Base-by-base conservation (phyloP, 2,888 invertebrate genomes). In the Alviniconcha strummeri region DNA sequence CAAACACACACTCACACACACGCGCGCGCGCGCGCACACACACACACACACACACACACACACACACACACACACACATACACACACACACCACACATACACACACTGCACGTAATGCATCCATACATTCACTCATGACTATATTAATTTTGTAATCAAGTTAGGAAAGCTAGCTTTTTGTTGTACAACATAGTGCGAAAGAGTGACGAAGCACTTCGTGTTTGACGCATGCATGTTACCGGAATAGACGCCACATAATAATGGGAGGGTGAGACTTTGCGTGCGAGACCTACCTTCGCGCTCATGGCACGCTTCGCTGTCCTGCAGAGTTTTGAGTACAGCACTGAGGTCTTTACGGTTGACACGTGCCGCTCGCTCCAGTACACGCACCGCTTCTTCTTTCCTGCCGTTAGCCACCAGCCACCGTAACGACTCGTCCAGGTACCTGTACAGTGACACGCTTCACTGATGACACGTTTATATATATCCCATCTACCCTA, bases 391-490 rank as follows among this genome's bases (percentile, higher is more conserved):
- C 7, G 88, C 88, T 72, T 85, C 84, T 17, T 86, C 78, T 3
- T 72, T 81, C 82, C 86, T 87, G 0, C 88, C 88, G 77, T 90
- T 90, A 0, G 88, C 88, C 17, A 89, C 69, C 19, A 89, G 84
- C 90, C 90, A 90, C n/a, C 90, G 85, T n/a, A n/a, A n/a, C n/a
- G n/a, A n/a, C n/a, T n/a, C n/a, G n/a, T n/a, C n/a, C n/a, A n/a
- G n/a, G n/a, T n/a, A n/a, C n/a, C n/a, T n/a, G n/a, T n/a, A n/a
- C n/a, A n/a, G n/a, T n/a, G n/a, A n/a, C n/a, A n/a, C n/a, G n/a
- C n/a, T n/a, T n/a, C n/a, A n/a, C n/a, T n/a, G n/a, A n/a, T n/a
- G n/a, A n/a, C n/a, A n/a, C n/a, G n/a, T n/a, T n/a, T n/a, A n/a
- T n/a, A n/a, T n/a, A n/a, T n/a, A n/a, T n/a, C n/a, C n/a, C n/a